Base-by-base conservation (phyloP, 2,113 vertebrate species). In the Tretioscincus oriximinensis region DNA sequence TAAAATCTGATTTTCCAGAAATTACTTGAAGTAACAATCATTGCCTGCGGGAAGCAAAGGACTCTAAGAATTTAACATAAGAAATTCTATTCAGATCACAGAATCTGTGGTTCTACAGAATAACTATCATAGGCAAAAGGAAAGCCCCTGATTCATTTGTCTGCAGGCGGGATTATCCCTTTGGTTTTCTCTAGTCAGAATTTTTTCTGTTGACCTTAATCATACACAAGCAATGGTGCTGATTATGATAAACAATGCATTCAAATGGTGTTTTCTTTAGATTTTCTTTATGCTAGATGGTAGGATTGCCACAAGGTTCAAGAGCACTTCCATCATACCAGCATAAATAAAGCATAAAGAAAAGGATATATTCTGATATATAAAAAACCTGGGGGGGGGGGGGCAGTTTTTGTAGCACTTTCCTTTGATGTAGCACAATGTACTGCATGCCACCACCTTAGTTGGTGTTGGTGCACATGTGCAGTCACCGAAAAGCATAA, bases 21-120 rank as follows among this genome's bases (percentile, higher is more conserved):
- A 65, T 41, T n/a, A 47, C 20, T 41, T 76, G 14, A 47, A 76
- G 7, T 26, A 28, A 26, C 66, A 51, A 12, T 24, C n/a, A 1
- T 24, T 51, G 35, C n/a, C 47, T 58, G 47, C 1, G 10, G 81
- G 51, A 26, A 51, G 31, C 29, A 31, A 71, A 58, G 61, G 69
- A 68, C 11, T 58, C 73, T 29, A 22, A 54, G 16, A 73, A 3
- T 73, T 77, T 85, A 72, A 83, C 11, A 80, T 65, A 88, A 86
- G 81, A 74, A 84, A 41, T 83, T 88, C 16, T 61, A 22, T 66
- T 86, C n/a, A 77, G 65, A 83, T 54, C 63, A 83, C 49, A 73
- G 60, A 26, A n/a, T n/a, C n/a, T 83, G 10, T 31, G 78, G 2
- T 74, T 86, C 77, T 4, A 0, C 10, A 79, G 75, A 60, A 54